A percentile compares a stretch with the other conserved stretches of the same genome.
Conservation (phyloP, 2,113 vertebrate genomes). For the Stegostoma tigrinum region DNA sequence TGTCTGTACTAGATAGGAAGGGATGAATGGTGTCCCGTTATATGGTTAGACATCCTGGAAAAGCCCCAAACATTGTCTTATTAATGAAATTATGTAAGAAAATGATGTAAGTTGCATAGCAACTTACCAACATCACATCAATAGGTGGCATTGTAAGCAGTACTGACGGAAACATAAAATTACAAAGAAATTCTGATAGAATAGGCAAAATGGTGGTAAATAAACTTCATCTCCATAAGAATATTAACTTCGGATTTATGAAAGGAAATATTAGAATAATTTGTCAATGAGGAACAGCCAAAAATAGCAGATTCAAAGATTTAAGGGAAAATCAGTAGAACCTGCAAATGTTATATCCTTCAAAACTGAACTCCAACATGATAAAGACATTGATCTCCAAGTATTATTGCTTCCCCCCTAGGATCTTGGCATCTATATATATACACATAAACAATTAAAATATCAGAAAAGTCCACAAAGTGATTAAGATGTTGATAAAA, state of each 20-base stretch:
- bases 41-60: background rate
- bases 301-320: background rate
- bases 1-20: background rate
- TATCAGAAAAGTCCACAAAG: background rate
- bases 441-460: background rate
- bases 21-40: background rate
- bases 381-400: no score
- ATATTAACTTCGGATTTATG: background rate
- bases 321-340: no score
- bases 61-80: background rate
- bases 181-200: background rate
- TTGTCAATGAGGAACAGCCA: background rate
- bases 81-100: background rate
- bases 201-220: background rate
- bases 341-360: no score
- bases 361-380: no score
- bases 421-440: background rate
- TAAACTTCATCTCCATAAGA: background rate
- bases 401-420: no score
- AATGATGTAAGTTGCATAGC: background rate
- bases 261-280: background rate
- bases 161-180: background rate
- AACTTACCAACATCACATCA: background rate
- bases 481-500: background rate
- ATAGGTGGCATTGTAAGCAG: background rate